Evolutionary conservation across 2,113 vertebrate species (phyloP).

Genomic region (Sapayoa aenigma): DNA sequence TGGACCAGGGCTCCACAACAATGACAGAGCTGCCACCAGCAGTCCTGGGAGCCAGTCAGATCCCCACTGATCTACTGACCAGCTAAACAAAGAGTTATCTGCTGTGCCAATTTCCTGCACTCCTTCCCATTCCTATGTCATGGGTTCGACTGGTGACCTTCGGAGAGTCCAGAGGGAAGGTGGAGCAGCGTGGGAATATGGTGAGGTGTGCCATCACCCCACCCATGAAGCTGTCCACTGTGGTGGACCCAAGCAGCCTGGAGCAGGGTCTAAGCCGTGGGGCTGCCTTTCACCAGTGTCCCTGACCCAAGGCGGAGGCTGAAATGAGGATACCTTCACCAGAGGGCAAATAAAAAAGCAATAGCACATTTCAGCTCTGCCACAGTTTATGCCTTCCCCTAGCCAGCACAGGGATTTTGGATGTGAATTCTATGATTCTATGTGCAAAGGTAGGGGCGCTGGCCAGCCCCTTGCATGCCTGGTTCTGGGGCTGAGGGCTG

Average conservation of each 20-base stretch:
- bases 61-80: not conserved
- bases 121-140: rapidly evolving
- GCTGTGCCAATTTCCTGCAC: not conserved
- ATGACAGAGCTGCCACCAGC: not conserved
- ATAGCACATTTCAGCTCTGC: not conserved
- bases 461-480: rapidly evolving
- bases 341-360: not conserved
- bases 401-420: rapidly evolving
- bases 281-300: not conserved
- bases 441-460: rapidly evolving
- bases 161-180: not conserved
- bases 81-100: not conserved
- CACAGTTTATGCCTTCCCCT: rapidly evolving
- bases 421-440: no score
- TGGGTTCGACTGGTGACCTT: not conserved
- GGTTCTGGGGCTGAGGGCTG: not conserved
- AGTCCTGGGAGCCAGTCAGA: rapidly evolving
- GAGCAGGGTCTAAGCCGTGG: not conserved
- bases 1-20: not conserved
- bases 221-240: not conserved
- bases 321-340: not conserved
- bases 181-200: not conserved
- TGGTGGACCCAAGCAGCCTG: not conserved
- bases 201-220: not conserved
- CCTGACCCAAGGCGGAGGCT: not conserved